Evolutionary conservation across 1,140 invertebrate species (phyloP), one percentile per base, ranked within the genome.

Genomic region (Wasmannia auropunctata): DNA sequence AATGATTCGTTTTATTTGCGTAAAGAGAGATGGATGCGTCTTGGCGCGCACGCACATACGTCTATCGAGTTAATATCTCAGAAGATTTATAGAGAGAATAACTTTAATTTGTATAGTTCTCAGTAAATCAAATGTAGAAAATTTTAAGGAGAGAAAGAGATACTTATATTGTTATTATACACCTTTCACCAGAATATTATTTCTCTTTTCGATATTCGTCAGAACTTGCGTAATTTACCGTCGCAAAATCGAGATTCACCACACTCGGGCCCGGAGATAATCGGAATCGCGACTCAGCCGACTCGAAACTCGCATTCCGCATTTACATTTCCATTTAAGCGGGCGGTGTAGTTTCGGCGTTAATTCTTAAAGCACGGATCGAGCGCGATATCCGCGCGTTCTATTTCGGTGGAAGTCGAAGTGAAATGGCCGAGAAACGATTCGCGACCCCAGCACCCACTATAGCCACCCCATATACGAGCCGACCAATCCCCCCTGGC

Each of bases 341-440:
- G 4, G n/a, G 7, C 54, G 46, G 11, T 22, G n/a, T 76, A 79
- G 72, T 85, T 75, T 79, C 46, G 22, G 25, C 69, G 72, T 81
- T 90, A 85, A 90, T 90, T 87, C 80, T 90, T 87, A 80, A 90
- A 90, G 74, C 43, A 60, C 62, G 62, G 65, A 85, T 90, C 76
- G 88, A 72, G 81, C 62, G 74, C 58, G 88, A 90, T 86, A 85
- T 86, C 76, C 81, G 81, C 81, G 89, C 86, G 89, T 90, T 90
- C 89, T 89, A 89, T 90, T 87, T 90, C 80, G 76, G 79, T 56
- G 88, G 80, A 80, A 67, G 86, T 58, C 67, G 88, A 90, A 86
- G 62, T 81, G 81, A 87, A 90, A 87, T 70, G 89, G 80, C 79
- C 86, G 89, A 90, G 86, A 70, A 90, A 88, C 89, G 88, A 90